Percentiles rank a stretch among this genome's conserved stretches.
These are phyloP conservation scores for Chrysolina haemoptera DNA, from an alignment of 2,888 invertebrate genomes.

Conservation along the genomic window DNA sequence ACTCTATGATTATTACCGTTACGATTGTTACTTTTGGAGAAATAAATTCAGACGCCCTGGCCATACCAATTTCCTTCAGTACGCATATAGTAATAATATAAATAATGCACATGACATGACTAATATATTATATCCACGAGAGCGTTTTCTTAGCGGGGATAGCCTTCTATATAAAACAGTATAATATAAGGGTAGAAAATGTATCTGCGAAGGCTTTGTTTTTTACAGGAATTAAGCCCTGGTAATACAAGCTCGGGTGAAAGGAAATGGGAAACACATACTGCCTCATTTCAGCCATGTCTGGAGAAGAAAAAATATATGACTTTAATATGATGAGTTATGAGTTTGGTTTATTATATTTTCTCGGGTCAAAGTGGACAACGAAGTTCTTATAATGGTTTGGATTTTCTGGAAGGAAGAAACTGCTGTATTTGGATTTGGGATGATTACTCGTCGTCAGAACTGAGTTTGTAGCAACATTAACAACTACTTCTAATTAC, in stretches of 20 bases:
- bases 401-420: too few relatives aligned
- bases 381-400: too few relatives aligned
- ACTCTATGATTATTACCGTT: neutral
- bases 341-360: neutral
- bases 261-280: conserved; percentile 44
- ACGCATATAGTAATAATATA: conserved; percentile 63
- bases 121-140: conserved; percentile 67
- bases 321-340: neutral
- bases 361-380: too few relatives aligned
- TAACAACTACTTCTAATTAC: too few relatives aligned
- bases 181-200: conserved; percentile 68
- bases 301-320: conserved; percentile 34
- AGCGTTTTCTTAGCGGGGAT: conserved; percentile 62
- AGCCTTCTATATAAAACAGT: conserved; percentile 61
- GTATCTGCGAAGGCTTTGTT: conserved; percentile 66
- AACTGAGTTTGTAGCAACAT: too few relatives aligned
- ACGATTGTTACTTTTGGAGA: neutral
- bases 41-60: conserved; percentile 6
- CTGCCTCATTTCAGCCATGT: conserved; percentile 20
- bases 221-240: conserved; percentile 68
- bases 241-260: conserved; percentile 62
- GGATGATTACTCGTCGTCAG: too few relatives aligned
- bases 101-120: conserved; percentile 67
- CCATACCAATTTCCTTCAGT: conserved; percentile 40
- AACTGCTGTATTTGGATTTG: too few relatives aligned